Conservation (phyloP, 1,140 invertebrate genomes). For the Diuraphis noxia region DNA sequence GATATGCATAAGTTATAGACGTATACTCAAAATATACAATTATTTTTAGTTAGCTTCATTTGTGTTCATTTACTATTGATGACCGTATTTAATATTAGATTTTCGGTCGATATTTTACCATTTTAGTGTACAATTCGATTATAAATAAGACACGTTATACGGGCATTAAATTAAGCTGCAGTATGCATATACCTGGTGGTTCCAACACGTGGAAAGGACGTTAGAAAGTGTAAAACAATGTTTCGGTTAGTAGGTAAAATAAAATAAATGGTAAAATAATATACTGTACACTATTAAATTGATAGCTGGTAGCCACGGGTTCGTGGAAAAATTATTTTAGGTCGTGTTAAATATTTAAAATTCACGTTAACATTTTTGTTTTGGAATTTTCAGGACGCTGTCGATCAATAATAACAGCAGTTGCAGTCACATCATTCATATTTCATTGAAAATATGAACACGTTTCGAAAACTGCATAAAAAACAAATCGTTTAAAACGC, state of each 20-base stretch:
- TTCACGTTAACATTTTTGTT: background rate
- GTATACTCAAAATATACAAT: background rate
- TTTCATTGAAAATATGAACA: background rate
- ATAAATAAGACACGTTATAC: background rate
- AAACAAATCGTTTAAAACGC: background rate
- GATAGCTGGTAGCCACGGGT: background rate
- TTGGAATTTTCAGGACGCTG: background rate
- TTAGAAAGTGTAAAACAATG: background rate
- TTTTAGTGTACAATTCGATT: no score
- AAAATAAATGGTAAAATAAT: background rate
- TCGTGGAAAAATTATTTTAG: background rate
- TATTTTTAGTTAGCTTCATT: background rate
- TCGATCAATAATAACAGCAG: background rate
- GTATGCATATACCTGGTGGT: no score
- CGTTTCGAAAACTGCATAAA: background rate
- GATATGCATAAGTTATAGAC: no score
- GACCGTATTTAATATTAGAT: background rate
- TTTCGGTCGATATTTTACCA: background rate
- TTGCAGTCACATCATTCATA: background rate
- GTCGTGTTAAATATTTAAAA: background rate
- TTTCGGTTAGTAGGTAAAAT: background rate
- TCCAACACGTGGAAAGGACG: background rate
- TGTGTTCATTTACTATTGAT: background rate
- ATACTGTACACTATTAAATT: background rate
- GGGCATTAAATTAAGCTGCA: background rate